A percentile compares a stretch with the other conserved stretches of the same genome.
Evolutionary conservation across 2,113 vertebrate genomes (phyloP).

Genomic region (Pseudopodoces humilis): DNA sequence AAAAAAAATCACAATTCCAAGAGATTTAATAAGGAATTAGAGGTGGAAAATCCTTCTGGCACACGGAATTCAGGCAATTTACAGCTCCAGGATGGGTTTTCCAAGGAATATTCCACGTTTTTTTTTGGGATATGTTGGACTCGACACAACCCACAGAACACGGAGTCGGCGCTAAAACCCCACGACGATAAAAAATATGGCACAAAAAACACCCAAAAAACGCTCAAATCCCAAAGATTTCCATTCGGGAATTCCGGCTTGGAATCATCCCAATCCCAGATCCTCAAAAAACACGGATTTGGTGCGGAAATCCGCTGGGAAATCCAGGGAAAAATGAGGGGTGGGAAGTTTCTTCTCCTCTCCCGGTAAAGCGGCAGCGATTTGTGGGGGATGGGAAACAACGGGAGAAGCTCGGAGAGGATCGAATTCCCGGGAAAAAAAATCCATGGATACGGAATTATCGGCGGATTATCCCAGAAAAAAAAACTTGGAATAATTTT

Average conservation of each 20-base stretch:
- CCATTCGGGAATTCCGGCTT: background rate
- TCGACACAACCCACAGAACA: background rate
- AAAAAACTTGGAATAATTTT: background rate
- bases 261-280: background rate
- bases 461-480: background rate
- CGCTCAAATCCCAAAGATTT: background rate
- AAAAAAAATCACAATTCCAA: background rate
- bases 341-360: background rate
- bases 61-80: background rate
- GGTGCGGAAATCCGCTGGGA: background rate
- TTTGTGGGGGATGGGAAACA: background rate
- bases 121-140: background rate
- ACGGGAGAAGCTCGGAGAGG: background rate
- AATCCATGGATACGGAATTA: background rate
- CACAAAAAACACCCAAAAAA: background rate
- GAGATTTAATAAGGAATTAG: constrained; percentile 49
- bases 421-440: background rate
- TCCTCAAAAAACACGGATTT: background rate
- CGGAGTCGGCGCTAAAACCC: background rate
- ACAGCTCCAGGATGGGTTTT: background rate
- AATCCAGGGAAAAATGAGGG: background rate
- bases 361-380: background rate
- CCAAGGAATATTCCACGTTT: background rate
- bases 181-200: background rate
- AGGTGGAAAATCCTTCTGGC: background rate